Conservation (phyloP, 2,113 vertebrate genomes). For the Tragelaphus scriptus region DNA sequence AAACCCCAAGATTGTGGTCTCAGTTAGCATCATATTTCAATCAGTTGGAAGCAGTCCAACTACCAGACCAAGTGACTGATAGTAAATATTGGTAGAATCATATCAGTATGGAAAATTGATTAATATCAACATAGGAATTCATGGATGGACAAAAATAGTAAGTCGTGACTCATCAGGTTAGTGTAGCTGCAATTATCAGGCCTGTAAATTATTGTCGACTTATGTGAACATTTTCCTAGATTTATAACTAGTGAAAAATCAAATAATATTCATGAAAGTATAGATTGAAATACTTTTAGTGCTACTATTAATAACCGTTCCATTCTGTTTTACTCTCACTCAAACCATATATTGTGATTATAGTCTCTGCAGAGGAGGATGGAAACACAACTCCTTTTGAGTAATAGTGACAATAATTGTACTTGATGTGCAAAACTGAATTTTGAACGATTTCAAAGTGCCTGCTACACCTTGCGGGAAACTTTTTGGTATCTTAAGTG, state of each 20-base stretch:
- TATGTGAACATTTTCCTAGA: conserved; percentile 22
- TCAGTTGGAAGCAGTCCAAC: conserved; percentile 52
- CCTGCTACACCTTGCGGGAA: conserved; percentile 1
- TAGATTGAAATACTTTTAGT: conserved; percentile 32
- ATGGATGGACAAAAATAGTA: conserved; percentile 48
- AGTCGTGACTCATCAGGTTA: conserved; percentile 49
- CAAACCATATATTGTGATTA: conserved; percentile 37
- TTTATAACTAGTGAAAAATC: conserved; percentile 13
- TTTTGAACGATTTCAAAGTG: conserved; percentile 34
- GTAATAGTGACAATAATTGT: conserved; percentile 42
- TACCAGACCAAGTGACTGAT: conserved; percentile 56
- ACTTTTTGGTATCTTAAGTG: conserved; percentile 4
- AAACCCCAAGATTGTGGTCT: conserved; percentile 44
- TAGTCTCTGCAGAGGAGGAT: conserved; percentile 53
- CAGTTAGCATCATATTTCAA: conserved; percentile 57
- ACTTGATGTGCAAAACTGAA: conserved; percentile 31
- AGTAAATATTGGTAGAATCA: conserved; percentile 37
- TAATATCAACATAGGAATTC: conserved; percentile 50
- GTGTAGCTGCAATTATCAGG: conserved; percentile 41
- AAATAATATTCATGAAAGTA: conserved; percentile 21
- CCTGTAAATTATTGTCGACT: conserved; percentile 43
- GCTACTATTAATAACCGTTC: conserved; percentile 33
- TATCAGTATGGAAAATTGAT: conserved; percentile 48
- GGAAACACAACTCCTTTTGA: conserved; percentile 45
- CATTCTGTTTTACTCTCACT: conserved; percentile 50